phyloP scores from a whole-genome alignment of 2,797 vertebrate genomes.

The Mus spretus region DNA sequence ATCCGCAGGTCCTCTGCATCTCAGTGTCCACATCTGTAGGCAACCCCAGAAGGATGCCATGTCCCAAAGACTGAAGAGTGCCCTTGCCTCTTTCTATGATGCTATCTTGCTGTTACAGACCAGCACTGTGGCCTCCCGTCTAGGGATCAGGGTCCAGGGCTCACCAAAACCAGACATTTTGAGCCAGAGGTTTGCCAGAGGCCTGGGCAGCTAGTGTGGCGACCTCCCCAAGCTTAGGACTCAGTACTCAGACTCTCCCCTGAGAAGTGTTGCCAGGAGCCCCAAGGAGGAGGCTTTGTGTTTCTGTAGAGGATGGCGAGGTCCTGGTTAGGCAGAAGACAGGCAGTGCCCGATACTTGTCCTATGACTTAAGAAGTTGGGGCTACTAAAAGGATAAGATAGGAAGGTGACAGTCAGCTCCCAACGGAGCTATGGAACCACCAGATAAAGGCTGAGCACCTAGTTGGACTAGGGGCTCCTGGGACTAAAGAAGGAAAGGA shows the following conservation, averaged over 20 bases:
- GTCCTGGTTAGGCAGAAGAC: background rate
- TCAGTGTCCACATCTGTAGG: background rate
- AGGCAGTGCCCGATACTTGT: background rate
- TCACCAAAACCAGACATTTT: background rate
- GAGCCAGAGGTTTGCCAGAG: background rate
- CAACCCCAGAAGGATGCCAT: background rate
- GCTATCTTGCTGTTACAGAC: background rate
- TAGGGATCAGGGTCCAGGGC: background rate
- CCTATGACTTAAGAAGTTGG: background rate
- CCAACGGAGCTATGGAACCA: background rate
- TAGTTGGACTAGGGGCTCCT: background rate
- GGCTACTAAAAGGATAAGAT: background rate
- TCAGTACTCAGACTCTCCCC: background rate
- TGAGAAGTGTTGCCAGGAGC: background rate
- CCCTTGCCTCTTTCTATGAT: background rate
- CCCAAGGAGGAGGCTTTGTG: background rate
- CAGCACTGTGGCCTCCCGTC: background rate
- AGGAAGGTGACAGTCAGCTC: background rate
- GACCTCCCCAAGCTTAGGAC: background rate
- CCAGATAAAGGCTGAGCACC: background rate
- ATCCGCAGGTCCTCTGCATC: background rate
- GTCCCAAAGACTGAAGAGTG: background rate
- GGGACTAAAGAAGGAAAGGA: background rate
- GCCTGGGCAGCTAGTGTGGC: background rate
- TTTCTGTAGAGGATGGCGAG: background rate